These are phyloP conservation scores for Abrostola triplasia DNA, from an alignment of 2,888 invertebrate genomes.

Conservation along the genomic window DNA sequence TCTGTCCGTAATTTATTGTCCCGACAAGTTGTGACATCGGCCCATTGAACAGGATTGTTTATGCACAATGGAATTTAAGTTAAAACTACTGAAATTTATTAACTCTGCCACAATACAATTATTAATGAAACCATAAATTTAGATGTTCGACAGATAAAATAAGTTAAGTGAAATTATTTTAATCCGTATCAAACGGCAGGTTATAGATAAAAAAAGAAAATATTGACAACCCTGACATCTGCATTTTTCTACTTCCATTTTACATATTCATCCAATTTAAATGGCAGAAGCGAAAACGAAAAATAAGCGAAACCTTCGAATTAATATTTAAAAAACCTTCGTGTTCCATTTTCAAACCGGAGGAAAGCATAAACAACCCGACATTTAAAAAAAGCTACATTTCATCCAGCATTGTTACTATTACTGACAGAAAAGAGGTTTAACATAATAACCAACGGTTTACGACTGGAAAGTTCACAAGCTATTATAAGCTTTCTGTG, in stretches of 20 bases:
- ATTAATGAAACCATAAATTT: slow-evolving; percentile 57
- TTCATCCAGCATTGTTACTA: slow-evolving; percentile 45
- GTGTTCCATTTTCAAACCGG: slow-evolving; percentile 47
- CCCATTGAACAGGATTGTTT: slow-evolving; percentile 68
- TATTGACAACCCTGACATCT: slow-evolving; percentile 3
- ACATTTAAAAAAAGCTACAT: slow-evolving; percentile 40
- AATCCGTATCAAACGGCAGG: slow-evolving; percentile 17
- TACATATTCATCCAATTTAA: slow-evolving; percentile 16
- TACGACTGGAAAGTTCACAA: slow-evolving; percentile 49
- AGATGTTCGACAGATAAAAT: slow-evolving; percentile 41
- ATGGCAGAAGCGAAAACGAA: slow-evolving; percentile 16
- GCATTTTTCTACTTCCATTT: slow-evolving; percentile 4
- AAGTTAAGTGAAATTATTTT: slow-evolving; percentile 15
- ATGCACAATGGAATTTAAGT: slow-evolving; percentile 63
- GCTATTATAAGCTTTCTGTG: slow-evolving; percentile 53
- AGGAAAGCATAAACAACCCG: slow-evolving; percentile 43
- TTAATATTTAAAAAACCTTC: slow-evolving; percentile 39
- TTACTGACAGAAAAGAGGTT: slow-evolving; percentile 50
- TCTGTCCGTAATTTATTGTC: slow-evolving; percentile 72
- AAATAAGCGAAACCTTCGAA: slow-evolving; percentile 25
- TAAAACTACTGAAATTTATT: slow-evolving; percentile 57
- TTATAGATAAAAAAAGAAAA: neutral
- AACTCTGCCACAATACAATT: slow-evolving; percentile 46
- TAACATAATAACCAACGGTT: slow-evolving; percentile 48
- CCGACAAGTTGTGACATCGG: slow-evolving; percentile 69